Conservation (phyloP, 2,113 vertebrate genomes). For the Toxotes chatareus region DNA sequence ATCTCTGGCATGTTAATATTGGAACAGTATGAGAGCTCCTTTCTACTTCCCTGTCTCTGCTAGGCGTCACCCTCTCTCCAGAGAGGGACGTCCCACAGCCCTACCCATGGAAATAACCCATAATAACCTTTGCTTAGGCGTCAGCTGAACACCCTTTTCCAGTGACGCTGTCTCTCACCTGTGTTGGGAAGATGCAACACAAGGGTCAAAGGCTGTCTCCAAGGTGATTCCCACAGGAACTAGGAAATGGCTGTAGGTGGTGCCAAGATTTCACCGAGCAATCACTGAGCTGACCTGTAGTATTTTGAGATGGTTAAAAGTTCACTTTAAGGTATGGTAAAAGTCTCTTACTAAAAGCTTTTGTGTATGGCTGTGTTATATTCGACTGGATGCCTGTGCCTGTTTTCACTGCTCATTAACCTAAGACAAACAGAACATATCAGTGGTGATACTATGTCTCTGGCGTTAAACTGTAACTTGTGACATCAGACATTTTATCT, state of each 20-base stretch:
- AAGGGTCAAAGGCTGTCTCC: slow-evolving; percentile 1
- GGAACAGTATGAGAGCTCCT: slow-evolving; percentile 15
- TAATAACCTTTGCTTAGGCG: slow-evolving; percentile 67
- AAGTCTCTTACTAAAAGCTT: background rate
- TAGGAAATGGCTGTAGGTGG: background rate
- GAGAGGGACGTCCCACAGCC: slow-evolving; percentile 49
- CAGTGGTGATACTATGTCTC: background rate
- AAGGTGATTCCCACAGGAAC: background rate
- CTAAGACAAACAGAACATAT: background rate
- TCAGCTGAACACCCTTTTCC: slow-evolving; percentile 18
- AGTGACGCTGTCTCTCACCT: slow-evolving; percentile 43
- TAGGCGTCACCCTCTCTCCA: slow-evolving; percentile 7
- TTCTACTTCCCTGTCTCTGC: background rate
- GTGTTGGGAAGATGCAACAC: slow-evolving; percentile 1
- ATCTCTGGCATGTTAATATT: background rate
- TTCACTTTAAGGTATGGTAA: background rate
- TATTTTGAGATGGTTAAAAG: background rate
- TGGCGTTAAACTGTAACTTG: background rate
- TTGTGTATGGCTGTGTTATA: background rate
- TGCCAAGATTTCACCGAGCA: background rate
- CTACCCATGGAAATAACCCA: slow-evolving; percentile 54
- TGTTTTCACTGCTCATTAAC: background rate
- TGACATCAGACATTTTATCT: background rate
- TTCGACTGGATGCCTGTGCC: background rate
- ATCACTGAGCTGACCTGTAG: background rate